Evolutionary conservation across 2,113 vertebrate species (phyloP).

Genomic region (Mirza zaza): DNA sequence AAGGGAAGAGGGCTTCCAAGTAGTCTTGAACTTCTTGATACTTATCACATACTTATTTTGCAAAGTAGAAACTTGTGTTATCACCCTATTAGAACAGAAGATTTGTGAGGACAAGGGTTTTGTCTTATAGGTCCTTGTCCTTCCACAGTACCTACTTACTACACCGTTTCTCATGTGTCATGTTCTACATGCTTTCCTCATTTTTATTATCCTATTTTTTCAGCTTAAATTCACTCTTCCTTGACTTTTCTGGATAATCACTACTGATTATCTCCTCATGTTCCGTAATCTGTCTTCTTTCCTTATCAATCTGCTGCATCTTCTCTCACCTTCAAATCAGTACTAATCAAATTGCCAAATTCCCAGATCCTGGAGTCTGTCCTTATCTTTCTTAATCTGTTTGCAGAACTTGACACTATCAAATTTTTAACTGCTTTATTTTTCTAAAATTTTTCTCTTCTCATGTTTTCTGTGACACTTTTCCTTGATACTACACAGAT

Average conservation of each 20-base stretch:
- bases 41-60: background rate
- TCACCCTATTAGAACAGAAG: background rate
- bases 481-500: background rate
- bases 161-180: background rate
- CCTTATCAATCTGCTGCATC: background rate
- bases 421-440: background rate
- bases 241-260: background rate
- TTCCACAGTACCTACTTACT: background rate
- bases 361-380: background rate
- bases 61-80: background rate
- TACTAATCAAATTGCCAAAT: background rate
- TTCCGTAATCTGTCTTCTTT: background rate
- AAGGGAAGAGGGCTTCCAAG: background rate
- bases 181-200: background rate
- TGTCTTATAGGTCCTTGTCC: background rate
- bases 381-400: background rate
- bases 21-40: background rate
- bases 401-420: background rate
- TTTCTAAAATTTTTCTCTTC: background rate
- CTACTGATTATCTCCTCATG: background rate
- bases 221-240: background rate
- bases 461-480: background rate
- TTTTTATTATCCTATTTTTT: background rate
- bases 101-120: background rate
- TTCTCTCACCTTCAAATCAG: background rate